Evolutionary conservation across 2,797 vertebrate species (phyloP), one percentile per base, ranked within the genome.

Genomic region (Zonotrichia albicollis): DNA sequence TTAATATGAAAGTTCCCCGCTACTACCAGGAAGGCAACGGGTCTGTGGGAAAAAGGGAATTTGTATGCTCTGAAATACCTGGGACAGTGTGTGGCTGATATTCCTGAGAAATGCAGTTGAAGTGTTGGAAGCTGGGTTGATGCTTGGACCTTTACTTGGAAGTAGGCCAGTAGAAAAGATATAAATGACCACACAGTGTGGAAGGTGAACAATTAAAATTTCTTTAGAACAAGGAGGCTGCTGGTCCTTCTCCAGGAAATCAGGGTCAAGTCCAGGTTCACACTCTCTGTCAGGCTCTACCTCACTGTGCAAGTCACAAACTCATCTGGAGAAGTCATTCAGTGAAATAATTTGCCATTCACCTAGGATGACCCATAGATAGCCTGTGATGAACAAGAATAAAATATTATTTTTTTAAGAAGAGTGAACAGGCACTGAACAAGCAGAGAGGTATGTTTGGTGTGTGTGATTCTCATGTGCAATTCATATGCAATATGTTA

Each of bases 401-500:
- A 21, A 43, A 75, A 34, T 34, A 48, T 32, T 27, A 25, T 65
- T 75, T 83, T 50, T 72, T 58, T 71, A 29, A 27, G 75, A 38
- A 66, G 70, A 65, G 16, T 2, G 3, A 54, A 65, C 36, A 43
- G 82, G 17, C 18, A 54, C 45, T 40, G 84, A 40, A 78, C 58
- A 17, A 34, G 40, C 34, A 72, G 60, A 1, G 2, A 75, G 71
- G 32, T n/a, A 5, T 6, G 32, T 78, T 91, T 90, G 65, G 19
- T 81, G 38, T 15, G 5, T 72, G 30, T 87, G 87, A 67, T 71
- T 95, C 90, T 96, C 91, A 53, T 71, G 88, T 92, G 85, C 68
- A 78, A 16, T 85, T 96, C 91, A 73, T 74, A 66, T 86, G 89
- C 30, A 42, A 78, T 27, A 21, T 48, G 38, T 66, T 94, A 92